These are phyloP conservation scores for Pseudomugil tenellus DNA, from an alignment of 2,797 vertebrate species.

Conservation along the genomic window DNA sequence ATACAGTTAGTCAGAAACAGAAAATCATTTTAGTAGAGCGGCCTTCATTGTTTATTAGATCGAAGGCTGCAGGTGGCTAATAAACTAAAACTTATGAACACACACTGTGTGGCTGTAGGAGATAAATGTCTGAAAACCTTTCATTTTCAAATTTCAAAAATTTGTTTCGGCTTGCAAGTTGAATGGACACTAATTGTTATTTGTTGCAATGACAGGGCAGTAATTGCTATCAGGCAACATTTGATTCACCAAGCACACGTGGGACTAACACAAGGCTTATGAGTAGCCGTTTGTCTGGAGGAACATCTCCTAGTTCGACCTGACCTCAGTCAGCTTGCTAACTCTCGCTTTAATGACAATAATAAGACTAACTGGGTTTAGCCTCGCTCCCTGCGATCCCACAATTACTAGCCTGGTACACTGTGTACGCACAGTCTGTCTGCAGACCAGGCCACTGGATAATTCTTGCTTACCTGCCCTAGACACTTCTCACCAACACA, in stretches of 20 bases:
- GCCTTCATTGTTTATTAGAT: constrained; percentile 45
- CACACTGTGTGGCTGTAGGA: neutral
- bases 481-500: constrained; percentile 71
- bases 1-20: constrained; percentile 44
- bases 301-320: constrained; percentile 63
- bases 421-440: constrained; percentile 73
- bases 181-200: constrained; percentile 71
- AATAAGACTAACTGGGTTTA: constrained; percentile 74
- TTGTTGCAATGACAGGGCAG: constrained; percentile 57
- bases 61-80: constrained; percentile 58
- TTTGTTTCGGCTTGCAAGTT: constrained; percentile 38
- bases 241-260: constrained; percentile 62
- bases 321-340: constrained; percentile 72
- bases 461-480: constrained; percentile 74
- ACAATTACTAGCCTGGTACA: constrained; percentile 77
- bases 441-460: constrained; percentile 73
- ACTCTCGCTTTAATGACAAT: constrained; percentile 81
- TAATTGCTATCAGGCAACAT: constrained; percentile 63
- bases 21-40: constrained; percentile 46
- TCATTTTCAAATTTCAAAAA: constrained; percentile 47
- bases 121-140: constrained; percentile 27
- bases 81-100: constrained; percentile 46
- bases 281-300: constrained; percentile 73
- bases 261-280: constrained; percentile 60
- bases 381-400: constrained; percentile 71